Base-by-base conservation (phyloP, 1,140 invertebrate species). In the Harpegnathos saltator region DNA sequence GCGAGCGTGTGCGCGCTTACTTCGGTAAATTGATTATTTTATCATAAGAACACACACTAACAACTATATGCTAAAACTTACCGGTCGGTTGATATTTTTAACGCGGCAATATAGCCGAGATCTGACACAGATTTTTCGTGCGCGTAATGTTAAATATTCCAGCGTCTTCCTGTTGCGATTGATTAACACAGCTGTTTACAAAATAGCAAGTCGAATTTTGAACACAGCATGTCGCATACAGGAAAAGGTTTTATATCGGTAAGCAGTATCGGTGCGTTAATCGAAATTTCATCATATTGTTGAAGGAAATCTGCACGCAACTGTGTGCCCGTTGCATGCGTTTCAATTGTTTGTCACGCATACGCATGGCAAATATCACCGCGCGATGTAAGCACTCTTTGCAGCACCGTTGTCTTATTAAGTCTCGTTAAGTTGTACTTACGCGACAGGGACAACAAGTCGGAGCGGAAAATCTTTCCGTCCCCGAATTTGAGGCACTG, bases 241-340 rank as follows among this genome's bases (percentile, higher is more conserved):
- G 63, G 75, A 71, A 80, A 48, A 19, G 9, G 56, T 77, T 63
- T 38, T 52, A 26, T 71, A 71, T 81, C 44, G 68, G 11, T 11
- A 56, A 73, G n/a, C 15, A 17, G 73, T 73, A 81, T 82, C 17
- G 19, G 62, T 52, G 19, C 50, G 22, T 54, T 24, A 1, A 38
- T 9, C 1, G 11, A 87, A 72, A 82, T 82, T 89, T 86, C 72
- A 15, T 2, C 15, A 22, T 1, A 61, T 58, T 89, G 85, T 89
- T 89, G 86, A 44, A 58, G 62, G 87, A 89, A 87, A 69, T 72
- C 33, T 15, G 52, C 59, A 48, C 26, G 29, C 56, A 59, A 38
- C 62, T 82, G 78, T 62, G 80, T 83, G 68, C 4, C 44, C 29
- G 33, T 85, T 89, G 75, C 65, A 24, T 80, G 15, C 22, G 14